A percentile compares a stretch with the other conserved stretches of the same genome.
Conservation (phyloP, 2,888 invertebrate genomes). For the Cantharis flavilabris region DNA sequence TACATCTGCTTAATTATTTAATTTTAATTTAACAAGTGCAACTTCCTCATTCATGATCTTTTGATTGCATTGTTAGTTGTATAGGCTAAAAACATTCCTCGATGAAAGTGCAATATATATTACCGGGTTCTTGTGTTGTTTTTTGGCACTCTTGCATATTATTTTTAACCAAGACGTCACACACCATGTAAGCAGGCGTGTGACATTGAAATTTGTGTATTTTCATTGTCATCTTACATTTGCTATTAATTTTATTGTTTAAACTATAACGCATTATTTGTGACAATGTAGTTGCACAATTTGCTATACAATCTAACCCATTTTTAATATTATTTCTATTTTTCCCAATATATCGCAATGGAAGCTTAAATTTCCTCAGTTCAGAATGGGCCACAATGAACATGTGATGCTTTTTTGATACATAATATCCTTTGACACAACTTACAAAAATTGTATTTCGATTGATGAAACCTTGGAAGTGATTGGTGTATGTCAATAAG, state of each 20-base stretch:
- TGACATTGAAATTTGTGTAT: slow-evolving; percentile 19
- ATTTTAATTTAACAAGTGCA: background rate
- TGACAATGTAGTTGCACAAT: background rate
- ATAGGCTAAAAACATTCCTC: slow-evolving; percentile 19
- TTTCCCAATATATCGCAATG: background rate
- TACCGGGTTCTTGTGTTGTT: slow-evolving; percentile 20
- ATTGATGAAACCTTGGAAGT: too few species aligned
- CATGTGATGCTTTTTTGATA: too few species aligned
- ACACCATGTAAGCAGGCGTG: slow-evolving; percentile 9
- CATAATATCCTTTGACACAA: too few species aligned
- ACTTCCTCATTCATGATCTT: background rate
- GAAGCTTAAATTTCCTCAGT: too few species aligned
- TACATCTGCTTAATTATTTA: background rate
- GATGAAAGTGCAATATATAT: slow-evolving; percentile 2
- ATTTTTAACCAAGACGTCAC: slow-evolving; percentile 28
- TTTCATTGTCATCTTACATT: background rate
- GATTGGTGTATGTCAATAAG: too few species aligned
- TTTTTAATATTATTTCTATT: background rate
- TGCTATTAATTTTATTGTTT: background rate
- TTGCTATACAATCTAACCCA: background rate
- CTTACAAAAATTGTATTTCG: too few species aligned
- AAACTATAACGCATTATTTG: background rate
- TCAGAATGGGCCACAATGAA: too few species aligned
- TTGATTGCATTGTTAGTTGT: background rate
- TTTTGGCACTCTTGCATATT: slow-evolving; percentile 32